These are phyloP conservation scores for Pangasius macronema DNA, from an alignment of 2,797 vertebrate species.

Conservation along the genomic window DNA sequence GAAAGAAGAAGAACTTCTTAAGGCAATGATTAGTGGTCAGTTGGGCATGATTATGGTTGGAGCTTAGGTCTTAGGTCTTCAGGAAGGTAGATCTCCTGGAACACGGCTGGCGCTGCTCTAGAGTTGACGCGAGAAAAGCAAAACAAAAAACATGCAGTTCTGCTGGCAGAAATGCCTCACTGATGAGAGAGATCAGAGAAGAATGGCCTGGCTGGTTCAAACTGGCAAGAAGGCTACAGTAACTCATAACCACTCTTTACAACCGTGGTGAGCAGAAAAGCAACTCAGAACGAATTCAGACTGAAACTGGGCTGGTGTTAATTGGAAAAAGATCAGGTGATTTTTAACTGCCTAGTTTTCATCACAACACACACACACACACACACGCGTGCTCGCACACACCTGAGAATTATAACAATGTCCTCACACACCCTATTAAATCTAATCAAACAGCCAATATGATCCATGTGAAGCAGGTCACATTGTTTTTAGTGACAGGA, in stretches of 20 bases:
- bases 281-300: not conserved
- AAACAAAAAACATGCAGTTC: no score
- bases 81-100: no score
- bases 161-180: no score
- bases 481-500: constrained; percentile 17
- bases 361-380: not conserved
- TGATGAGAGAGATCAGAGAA: no score
- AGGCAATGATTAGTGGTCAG: no score
- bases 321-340: not conserved
- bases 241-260: not conserved
- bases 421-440: not conserved
- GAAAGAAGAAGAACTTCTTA: no score
- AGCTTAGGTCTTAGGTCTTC: no score
- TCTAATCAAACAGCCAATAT: not conserved
- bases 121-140: no score
- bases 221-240: not conserved
- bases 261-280: not conserved
- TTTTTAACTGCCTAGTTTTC: not conserved
- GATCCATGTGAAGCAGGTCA: constrained; percentile 7
- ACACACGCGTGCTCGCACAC: not conserved
- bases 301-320: not conserved
- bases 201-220: not conserved
- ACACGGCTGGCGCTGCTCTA: no score
- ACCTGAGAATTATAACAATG: not conserved
- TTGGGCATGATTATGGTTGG: no score